Evolutionary conservation across 92 coral and sea anemone genomes (phyloP).

Genomic region (Muricea muricata): DNA sequence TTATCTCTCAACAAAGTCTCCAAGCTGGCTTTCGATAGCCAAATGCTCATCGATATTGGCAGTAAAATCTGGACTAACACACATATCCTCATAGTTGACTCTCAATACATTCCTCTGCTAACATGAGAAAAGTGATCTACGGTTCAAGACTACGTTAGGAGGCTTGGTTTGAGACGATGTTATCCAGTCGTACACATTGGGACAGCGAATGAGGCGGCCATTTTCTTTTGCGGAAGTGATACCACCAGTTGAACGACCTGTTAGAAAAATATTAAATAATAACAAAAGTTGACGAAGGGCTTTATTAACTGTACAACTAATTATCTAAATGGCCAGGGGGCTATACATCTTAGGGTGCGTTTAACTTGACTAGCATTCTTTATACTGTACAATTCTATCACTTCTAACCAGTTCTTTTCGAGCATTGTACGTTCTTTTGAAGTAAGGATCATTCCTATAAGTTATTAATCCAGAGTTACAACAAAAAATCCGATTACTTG

Average conservation of each 20-base stretch:
- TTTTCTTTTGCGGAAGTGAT: background rate
- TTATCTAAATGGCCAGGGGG: too few relatives aligned
- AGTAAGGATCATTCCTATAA: too few relatives aligned
- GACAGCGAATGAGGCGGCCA: conserved; percentile 14
- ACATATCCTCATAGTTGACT: background rate
- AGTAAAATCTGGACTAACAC: background rate
- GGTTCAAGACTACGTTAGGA: too few relatives aligned
- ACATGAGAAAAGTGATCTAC: background rate
- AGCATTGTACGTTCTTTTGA: too few relatives aligned
- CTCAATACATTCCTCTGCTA: background rate
- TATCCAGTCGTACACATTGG: background rate
- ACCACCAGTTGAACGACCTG: conserved; percentile 45
- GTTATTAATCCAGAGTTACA: too few relatives aligned
- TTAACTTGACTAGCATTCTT: background rate
- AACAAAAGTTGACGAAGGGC: background rate
- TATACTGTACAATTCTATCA: too few relatives aligned
- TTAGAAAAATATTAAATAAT: background rate
- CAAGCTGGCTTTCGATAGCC: background rate
- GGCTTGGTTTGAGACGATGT: background rate
- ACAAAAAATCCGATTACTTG: background rate
- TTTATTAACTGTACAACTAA: background rate
- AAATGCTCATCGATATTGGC: background rate
- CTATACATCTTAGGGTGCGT: too few relatives aligned
- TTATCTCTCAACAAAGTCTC: background rate
- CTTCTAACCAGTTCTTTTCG: too few relatives aligned